Evolutionary conservation across 2,888 invertebrate genomes (phyloP).

Genomic region (Andrena dorsata): DNA sequence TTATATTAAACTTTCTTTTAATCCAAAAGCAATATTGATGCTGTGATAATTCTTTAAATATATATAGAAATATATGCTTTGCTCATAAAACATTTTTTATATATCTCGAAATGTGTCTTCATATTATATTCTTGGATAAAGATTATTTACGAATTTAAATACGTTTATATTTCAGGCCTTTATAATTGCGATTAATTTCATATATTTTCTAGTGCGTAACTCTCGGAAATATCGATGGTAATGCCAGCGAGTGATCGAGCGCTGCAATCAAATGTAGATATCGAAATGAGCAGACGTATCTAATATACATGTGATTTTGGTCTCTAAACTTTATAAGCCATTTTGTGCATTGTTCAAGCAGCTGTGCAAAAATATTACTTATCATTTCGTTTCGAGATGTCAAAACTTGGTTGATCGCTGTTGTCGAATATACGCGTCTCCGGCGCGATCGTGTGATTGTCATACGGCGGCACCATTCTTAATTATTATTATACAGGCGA

Average conservation of each 20-base stretch:
- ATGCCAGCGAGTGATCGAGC: constrained; percentile 8
- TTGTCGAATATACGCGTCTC: constrained; percentile 65
- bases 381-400: constrained; percentile 78
- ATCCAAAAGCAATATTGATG: background rate
- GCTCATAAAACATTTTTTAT: background rate
- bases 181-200: background rate
- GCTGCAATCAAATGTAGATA: constrained; percentile 38
- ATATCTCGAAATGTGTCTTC: background rate
- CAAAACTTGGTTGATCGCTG: constrained; percentile 73
- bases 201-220: background rate
- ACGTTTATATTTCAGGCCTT: background rate
- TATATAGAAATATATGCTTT: no score
- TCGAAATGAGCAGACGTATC: constrained; percentile 40
- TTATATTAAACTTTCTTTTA: background rate
- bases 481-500: constrained; percentile 21
- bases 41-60: background rate
- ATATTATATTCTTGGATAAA: background rate
- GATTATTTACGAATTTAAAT: background rate
- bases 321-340: constrained; percentile 77
- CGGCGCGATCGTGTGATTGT: constrained; percentile 48
- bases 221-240: background rate
- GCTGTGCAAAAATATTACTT: constrained; percentile 81
- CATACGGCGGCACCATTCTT: constrained; percentile 3
- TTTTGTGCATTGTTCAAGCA: constrained; percentile 84
- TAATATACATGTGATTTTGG: constrained; percentile 49